phyloP scores from a whole-genome alignment of 2,113 vertebrate species.

The Calyptomena viridis region DNA sequence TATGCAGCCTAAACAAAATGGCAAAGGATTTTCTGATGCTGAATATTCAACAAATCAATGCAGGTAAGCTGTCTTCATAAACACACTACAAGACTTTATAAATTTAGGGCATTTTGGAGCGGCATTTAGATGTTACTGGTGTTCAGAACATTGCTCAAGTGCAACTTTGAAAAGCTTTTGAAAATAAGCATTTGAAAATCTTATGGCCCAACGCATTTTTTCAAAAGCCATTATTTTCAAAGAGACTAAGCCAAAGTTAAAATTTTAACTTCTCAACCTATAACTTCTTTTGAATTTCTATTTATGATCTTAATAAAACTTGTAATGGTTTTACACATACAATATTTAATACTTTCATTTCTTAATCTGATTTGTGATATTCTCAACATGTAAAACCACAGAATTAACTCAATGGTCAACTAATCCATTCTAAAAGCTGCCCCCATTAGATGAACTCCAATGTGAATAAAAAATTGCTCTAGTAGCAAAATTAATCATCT shows the following conservation, averaged over 20 bases:
- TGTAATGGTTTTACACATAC: background rate
- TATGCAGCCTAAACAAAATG: slow-evolving; percentile 54
- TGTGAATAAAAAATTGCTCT: background rate
- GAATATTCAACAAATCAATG: slow-evolving; percentile 54
- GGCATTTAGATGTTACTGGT: background rate
- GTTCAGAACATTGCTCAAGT: background rate
- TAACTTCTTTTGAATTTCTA: background rate
- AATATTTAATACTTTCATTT: background rate
- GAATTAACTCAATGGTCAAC: slow-evolving; percentile 31
- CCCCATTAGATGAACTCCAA: background rate
- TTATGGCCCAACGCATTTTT: background rate
- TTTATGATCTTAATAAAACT: slow-evolving; percentile 35
- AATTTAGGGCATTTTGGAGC: background rate
- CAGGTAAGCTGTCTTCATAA: background rate
- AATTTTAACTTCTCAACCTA: background rate
- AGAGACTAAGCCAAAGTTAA: background rate
- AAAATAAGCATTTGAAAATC: background rate
- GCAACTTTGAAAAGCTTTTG: background rate
- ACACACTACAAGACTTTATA: background rate
- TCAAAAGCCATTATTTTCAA: background rate
- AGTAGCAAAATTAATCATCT: background rate
- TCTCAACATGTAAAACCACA: background rate
- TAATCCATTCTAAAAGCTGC: slow-evolving; percentile 17
- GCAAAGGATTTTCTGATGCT: slow-evolving; percentile 56
- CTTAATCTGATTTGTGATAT: slow-evolving; percentile 16